Percentiles rank a stretch among this genome's conserved stretches.
Evolutionary conservation across 1,140 invertebrate genomes (phyloP).

Genomic region (Ceratitis capitata): DNA sequence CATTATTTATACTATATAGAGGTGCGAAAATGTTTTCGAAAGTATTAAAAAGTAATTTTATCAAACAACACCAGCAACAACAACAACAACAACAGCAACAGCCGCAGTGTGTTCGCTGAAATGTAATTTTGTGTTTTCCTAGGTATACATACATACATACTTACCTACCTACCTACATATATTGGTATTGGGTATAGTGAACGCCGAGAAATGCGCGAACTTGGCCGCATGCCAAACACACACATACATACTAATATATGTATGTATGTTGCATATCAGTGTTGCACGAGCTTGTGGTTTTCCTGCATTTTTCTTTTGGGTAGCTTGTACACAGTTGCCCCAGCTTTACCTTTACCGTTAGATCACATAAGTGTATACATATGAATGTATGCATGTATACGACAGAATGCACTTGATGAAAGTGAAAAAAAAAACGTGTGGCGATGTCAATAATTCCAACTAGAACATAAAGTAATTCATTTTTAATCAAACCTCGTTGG

Average conservation of each 20-base stretch:
- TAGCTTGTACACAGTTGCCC: neutral
- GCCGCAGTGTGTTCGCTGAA: neutral
- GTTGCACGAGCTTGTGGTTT: neutral
- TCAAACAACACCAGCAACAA: neutral
- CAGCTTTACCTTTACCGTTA: no score
- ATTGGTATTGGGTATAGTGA: no score
- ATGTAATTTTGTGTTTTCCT: no score
- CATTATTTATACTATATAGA: neutral
- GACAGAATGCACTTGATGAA: no score
- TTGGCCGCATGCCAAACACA: neutral
- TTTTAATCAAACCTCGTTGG: neutral
- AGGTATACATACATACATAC: no score
- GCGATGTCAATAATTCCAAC: no score
- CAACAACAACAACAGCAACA: neutral
- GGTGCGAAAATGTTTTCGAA: constrained; percentile 3
- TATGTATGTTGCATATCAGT: neutral
- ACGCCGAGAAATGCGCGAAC: neutral
- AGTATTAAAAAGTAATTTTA: constrained; percentile 16
- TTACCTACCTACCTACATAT: no score
- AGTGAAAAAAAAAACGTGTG: no score
- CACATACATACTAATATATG: neutral
- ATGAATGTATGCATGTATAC: neutral
- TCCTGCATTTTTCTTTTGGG: neutral
- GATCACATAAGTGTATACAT: neutral
- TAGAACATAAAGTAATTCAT: neutral